phyloP scores from a whole-genome alignment of 1,140 invertebrate species.

The Sesamia nonagrioides region DNA sequence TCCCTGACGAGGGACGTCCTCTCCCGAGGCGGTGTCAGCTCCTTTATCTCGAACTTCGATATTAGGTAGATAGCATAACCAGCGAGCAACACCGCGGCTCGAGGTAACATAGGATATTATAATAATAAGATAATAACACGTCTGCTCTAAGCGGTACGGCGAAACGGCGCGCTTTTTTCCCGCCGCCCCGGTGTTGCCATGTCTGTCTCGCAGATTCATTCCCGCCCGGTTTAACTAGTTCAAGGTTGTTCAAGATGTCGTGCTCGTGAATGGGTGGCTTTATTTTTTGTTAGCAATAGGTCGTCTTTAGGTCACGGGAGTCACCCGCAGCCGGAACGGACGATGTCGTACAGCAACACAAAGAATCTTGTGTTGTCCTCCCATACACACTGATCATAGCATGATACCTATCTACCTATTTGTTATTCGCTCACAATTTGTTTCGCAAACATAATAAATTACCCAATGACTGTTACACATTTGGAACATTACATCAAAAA shows the following conservation, averaged over 20 bases:
- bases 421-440: conserved; percentile 57
- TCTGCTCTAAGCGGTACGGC: conserved; percentile 77
- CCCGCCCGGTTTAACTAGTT: conserved; percentile 83
- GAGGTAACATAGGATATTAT: conserved; percentile 66
- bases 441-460: conserved; percentile 64
- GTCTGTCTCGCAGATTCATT: conserved; percentile 74
- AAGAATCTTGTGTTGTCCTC: conserved; percentile 63
- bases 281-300: conserved; percentile 81
- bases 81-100: conserved; percentile 43
- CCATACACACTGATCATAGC: conserved; percentile 47
- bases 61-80: conserved; percentile 28
- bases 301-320: conserved; percentile 79
- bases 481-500: conserved; percentile 59
- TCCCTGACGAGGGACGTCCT: not conserved
- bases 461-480: conserved; percentile 62
- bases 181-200: conserved; percentile 74
- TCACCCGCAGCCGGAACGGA: conserved; percentile 72
- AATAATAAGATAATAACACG: conserved; percentile 85
- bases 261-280: conserved; percentile 78
- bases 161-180: conserved; percentile 75
- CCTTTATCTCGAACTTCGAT: conserved; percentile 17
- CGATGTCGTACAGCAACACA: conserved; percentile 63
- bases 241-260: conserved; percentile 76
- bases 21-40: conserved; percentile 13
- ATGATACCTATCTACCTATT: conserved; percentile 46